A percentile compares a stretch with the other conserved stretches of the same genome.
These are phyloP conservation scores for Ephestia elutella DNA, from an alignment of 1,140 invertebrate species.

Conservation along the genomic window DNA sequence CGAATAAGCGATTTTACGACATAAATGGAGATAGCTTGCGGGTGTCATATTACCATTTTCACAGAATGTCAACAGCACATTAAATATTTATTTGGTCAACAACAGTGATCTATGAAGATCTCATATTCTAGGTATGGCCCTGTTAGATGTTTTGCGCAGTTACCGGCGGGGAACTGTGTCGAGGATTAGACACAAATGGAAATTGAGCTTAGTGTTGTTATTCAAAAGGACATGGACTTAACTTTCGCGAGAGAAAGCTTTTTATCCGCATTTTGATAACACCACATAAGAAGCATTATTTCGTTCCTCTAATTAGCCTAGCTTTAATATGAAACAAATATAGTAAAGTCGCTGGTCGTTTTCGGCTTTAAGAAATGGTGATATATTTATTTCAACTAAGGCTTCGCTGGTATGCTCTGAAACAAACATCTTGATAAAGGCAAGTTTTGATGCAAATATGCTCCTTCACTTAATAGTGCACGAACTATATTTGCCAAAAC, in stretches of 20 bases:
- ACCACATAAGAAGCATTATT: no score
- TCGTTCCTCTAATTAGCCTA: no score
- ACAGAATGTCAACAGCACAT: slow-evolving; percentile 43
- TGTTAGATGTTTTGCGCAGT: slow-evolving; percentile 5
- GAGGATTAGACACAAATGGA: background rate
- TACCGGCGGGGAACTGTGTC: slow-evolving; percentile 4
- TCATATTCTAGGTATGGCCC: background rate
- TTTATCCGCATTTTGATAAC: no score
- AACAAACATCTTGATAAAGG: no score
- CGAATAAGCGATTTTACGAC: slow-evolving; percentile 33
- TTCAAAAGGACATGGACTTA: background rate
- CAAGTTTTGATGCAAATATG: no score
- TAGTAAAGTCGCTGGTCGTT: no score
- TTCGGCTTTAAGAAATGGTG: no score
- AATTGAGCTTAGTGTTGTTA: background rate
- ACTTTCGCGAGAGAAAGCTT: background rate
- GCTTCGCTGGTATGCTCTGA: no score
- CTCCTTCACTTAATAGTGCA: background rate
- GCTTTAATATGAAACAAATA: no score
- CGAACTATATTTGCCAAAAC: no score
- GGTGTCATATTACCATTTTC: slow-evolving; percentile 48
- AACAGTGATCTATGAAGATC: slow-evolving; percentile 13
- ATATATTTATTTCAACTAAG: no score
- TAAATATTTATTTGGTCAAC: slow-evolving; percentile 38
- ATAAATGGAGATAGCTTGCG: slow-evolving; percentile 32